Evolutionary conservation across 2,888 invertebrate genomes (phyloP).

Genomic region (Zeuzera pyrina): DNA sequence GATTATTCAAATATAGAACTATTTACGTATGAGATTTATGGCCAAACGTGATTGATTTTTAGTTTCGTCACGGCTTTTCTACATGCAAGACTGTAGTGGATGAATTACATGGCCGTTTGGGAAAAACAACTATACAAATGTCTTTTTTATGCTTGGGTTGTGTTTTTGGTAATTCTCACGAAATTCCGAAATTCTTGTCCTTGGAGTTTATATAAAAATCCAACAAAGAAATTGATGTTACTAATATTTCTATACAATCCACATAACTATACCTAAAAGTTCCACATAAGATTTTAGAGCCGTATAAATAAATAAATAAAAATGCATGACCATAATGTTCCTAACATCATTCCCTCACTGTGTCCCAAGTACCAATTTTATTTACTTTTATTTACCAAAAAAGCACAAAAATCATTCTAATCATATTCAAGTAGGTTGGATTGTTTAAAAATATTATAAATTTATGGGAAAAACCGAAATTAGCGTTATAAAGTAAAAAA

Average conservation of each 20-base stretch:
- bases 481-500: conserved; percentile 4
- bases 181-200: conserved; percentile 8
- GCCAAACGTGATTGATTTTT: too few relatives aligned
- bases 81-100: too few relatives aligned
- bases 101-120: too few relatives aligned
- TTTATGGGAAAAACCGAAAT: conserved; percentile 5
- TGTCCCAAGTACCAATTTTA: conserved; percentile 5
- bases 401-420: conserved; percentile 4
- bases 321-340: conserved; percentile 4
- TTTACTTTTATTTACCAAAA: conserved; percentile 5
- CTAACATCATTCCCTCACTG: conserved; percentile 5
- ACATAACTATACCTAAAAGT: conserved; percentile 8
- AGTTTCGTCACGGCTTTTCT: too few relatives aligned
- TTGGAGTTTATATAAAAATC: conserved; percentile 8
- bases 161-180: conserved; percentile 5
- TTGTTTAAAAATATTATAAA: conserved; percentile 4
- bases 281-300: conserved; percentile 6
- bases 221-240: conserved; percentile 8
- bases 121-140: too few relatives aligned
- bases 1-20: conserved; percentile 22
- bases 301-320: conserved; percentile 5
- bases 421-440: conserved; percentile 5
- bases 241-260: conserved; percentile 7
- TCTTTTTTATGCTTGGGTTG: too few relatives aligned
- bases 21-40: too few relatives aligned